phyloP scores from a whole-genome alignment of 2,888 invertebrate species.

The Thymelicus sylvestris region DNA sequence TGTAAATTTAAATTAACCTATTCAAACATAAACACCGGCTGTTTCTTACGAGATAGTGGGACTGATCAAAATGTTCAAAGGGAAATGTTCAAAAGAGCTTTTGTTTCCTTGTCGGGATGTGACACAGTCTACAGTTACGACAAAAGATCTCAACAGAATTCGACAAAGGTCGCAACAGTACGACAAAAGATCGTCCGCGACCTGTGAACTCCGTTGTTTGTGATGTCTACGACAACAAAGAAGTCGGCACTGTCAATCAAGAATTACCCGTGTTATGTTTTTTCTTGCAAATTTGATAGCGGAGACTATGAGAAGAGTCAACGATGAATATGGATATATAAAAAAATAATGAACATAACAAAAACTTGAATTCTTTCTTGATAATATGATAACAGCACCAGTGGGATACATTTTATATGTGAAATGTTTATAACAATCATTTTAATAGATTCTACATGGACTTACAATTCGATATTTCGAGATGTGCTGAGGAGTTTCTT shows the following conservation, averaged over 20 bases:
- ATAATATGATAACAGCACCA: neutral
- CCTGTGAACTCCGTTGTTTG: conserved; percentile 49
- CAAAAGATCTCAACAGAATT: conserved; percentile 27
- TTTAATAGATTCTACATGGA: too few relatives aligned
- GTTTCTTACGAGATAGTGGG: conserved; percentile 27
- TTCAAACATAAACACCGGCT: conserved; percentile 18
- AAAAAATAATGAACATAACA: neutral
- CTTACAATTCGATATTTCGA: too few relatives aligned
- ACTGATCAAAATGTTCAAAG: conserved; percentile 40
- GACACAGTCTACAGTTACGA: conserved; percentile 40
- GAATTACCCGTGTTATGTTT: conserved; percentile 38
- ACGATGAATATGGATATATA: neutral
- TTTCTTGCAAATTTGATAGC: conserved; percentile 35
- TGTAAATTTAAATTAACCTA: conserved; percentile 33
- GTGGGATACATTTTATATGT: too few relatives aligned
- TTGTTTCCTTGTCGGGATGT: conserved; percentile 49
- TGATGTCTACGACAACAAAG: conserved; percentile 42
- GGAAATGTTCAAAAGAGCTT: conserved; percentile 41
- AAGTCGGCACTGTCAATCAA: conserved; percentile 46
- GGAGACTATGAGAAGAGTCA: conserved; percentile 24
- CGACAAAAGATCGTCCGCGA: conserved; percentile 40
- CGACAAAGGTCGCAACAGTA: conserved; percentile 34
- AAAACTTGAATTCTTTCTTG: neutral
- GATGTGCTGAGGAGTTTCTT: too few relatives aligned
- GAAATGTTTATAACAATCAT: too few relatives aligned